phyloP scores from a whole-genome alignment of 2,113 vertebrate species.

The Aldabrachelys gigantea region DNA sequence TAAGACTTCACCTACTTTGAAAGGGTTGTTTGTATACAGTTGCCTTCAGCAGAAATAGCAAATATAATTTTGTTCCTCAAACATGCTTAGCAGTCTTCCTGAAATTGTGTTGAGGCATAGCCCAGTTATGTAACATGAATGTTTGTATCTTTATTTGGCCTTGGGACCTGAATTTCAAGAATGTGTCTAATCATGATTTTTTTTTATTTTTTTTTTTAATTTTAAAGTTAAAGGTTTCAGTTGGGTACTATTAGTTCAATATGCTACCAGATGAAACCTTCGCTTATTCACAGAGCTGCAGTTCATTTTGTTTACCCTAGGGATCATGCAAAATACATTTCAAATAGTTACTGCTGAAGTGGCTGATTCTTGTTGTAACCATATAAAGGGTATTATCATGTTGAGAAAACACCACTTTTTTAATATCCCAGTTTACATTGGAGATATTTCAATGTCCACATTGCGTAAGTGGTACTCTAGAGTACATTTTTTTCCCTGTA shows the following conservation, averaged over 20 bases:
- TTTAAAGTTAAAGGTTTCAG: constrained; percentile 73
- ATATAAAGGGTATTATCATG: constrained; percentile 83
- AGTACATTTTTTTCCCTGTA: constrained; percentile 49
- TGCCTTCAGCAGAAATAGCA: constrained; percentile 82
- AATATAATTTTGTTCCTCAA: constrained; percentile 74
- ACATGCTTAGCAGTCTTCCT: constrained; percentile 81
- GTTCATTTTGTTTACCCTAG: constrained; percentile 78
- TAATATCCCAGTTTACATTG: constrained; percentile 66
- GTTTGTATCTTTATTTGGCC: constrained; percentile 76
- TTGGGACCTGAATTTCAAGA: constrained; percentile 78
- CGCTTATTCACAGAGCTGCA: constrained; percentile 74
- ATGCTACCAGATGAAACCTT: constrained; percentile 78
- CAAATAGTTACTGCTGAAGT: constrained; percentile 78
- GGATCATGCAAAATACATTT: constrained; percentile 78
- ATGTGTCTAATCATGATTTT: constrained; percentile 65
- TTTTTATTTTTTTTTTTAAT: constrained; percentile 65
- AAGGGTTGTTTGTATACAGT: constrained; percentile 78
- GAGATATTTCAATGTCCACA: constrained; percentile 66
- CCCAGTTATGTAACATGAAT: constrained; percentile 68
- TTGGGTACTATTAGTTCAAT: constrained; percentile 64
- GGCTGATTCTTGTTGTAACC: constrained; percentile 78
- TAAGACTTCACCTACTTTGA: constrained; percentile 44
- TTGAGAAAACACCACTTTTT: constrained; percentile 80
- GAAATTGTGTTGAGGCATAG: constrained; percentile 79
- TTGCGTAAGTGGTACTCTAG: constrained; percentile 66